Evolutionary conservation across 2,888 invertebrate species (phyloP), one percentile per base, ranked within the genome.

Genomic region (Zelleria hepariella): DNA sequence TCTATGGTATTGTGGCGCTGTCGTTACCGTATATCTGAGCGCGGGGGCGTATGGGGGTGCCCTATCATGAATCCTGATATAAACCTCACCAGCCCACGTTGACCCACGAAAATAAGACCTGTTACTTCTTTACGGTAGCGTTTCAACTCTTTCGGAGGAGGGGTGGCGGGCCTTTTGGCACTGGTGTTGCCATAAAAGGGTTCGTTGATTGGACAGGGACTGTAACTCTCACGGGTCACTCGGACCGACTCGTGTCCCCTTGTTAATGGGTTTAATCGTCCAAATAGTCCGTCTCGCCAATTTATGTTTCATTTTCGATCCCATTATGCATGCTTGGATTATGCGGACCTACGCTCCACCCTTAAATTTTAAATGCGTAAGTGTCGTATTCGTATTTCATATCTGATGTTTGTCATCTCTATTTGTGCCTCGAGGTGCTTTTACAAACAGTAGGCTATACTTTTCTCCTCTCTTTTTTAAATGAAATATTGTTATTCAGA

Each of bases 251-350:
- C 70, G 71, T 60, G 62, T 51, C 59, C 53, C 76, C 77, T 77
- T 80, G 87, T 87, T 88, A 88, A 88, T 88, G 82, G 85, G 77
- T 75, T 86, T 87, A 88, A 88, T 88, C 83, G 86, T 77, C 78
- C 74, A 76, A 74, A 78, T 77, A 80, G 85, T 86, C 82, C 81
- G 76, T 82, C 78, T 77, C 71, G 70, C 72, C 82, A 82, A 87
- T 87, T 88, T 88, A 88, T 87, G 88, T 86, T 86, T 86, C 86
- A 87, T 88, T 87, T 86, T 86, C 85, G 86, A 87, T 88, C 85
- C 84, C 78, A 81, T 86, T 87, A 86, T 80, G 81, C 80, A 74
- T 73, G 75, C 72, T 62, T 59, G 86, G 86, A 86, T 86, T 85
- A 86, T 80, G 74, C 72, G 69, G 71, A 71, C 72, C 72, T 72